A percentile compares a stretch with the other conserved stretches of the same genome.
phyloP scores from a whole-genome alignment of 2,797 vertebrate species.

The Tamandua tetradactyla region DNA sequence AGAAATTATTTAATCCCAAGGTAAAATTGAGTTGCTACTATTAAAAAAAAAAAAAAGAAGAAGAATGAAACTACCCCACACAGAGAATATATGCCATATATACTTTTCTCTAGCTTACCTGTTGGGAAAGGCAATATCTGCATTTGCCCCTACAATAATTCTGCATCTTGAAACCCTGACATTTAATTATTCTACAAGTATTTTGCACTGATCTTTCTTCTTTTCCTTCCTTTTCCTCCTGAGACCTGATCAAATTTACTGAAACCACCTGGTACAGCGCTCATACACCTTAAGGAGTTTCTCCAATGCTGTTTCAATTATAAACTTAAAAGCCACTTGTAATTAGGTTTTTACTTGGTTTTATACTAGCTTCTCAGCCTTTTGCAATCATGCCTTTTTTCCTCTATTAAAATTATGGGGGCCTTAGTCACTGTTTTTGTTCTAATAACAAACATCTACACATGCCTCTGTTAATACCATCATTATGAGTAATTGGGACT shows the following conservation, averaged over 20 bases:
- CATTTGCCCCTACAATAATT: background rate
- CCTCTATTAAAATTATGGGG: background rate
- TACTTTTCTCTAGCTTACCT: background rate
- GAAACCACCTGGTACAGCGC: background rate
- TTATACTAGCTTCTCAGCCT: background rate
- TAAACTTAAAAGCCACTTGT: background rate
- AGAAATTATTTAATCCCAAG: conserved; percentile 11
- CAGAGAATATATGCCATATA: background rate
- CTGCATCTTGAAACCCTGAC: background rate
- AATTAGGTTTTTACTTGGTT: background rate
- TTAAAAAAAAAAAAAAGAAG: background rate
- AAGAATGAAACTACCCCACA: background rate
- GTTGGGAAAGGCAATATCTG: background rate
- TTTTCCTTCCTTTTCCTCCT: background rate
- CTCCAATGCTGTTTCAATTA: background rate
- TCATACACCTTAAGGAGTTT: background rate
- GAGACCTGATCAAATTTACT: background rate
- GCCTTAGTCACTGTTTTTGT: background rate
- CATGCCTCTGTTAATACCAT: background rate
- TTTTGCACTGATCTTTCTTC: background rate
- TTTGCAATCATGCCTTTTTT: background rate
- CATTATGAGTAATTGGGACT: background rate
- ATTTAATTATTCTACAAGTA: background rate
- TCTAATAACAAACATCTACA: background rate
- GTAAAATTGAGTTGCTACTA: background rate